Evolutionary conservation across 2,888 invertebrate species (phyloP), one percentile per base, ranked within the genome.

Genomic region (Drosophila crucigera): DNA sequence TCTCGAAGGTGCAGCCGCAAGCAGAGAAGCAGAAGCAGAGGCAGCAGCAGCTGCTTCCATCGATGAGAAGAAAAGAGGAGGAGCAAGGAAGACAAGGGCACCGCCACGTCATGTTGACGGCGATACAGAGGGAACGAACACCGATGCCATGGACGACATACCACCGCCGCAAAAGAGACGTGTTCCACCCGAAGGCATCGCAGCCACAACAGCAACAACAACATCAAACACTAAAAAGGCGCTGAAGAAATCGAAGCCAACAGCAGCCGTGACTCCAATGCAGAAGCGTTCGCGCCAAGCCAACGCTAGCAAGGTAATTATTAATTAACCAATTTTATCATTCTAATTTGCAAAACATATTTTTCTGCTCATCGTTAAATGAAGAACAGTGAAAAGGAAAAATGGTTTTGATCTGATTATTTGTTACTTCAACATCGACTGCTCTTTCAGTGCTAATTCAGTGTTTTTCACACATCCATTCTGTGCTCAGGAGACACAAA

Each of bases 41-140:
- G 52, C 39, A 2, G 56, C 60, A 41, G 4, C 39, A 6, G 1
- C 33, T 22, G n/a, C 30, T 25, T 30, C 28, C 19, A 22, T 33
- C 6, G 53, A 22, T 6, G 58, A 41, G n/a, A 58, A 58, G 58
- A 58, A 41, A 31, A 41, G 16, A 83, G 96, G 96, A 0, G 94
- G 97, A 84, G 96, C 96, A 0, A 94, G 97, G 62, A 96, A 96
- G 93, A 96, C 97, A 72, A 96, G 96, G 80, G 96, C 96, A 0
- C 96, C 95, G 5, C 62, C 74, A 7, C 68, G 67, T 2, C 89
- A 89, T 72, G 87, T 88, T 16, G 87, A 78, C 41, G 89, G 92
- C 93, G 93, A 73, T 83, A 90, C 75, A 7, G 92, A 92, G 19
- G 91, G 91, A 19, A 77, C 69, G 59, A 31, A 70, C 56, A 1